Base-by-base conservation (phyloP, 2,797 vertebrate species). In the Prunella strophiata region DNA sequence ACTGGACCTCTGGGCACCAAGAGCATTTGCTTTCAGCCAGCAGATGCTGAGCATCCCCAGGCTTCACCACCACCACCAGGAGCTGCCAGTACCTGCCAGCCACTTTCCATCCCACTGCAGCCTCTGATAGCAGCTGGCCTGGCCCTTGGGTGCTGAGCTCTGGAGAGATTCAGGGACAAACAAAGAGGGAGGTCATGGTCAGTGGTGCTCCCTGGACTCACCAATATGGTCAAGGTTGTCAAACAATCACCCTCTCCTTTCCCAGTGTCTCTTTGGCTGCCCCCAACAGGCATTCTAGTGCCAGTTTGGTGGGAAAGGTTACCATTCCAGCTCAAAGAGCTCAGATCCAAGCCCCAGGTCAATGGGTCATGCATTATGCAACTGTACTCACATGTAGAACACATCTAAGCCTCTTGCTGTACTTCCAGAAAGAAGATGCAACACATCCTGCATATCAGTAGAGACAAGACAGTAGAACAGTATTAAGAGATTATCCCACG, bases 311-410 rank as follows among this genome's bases (percentile, higher is more conserved):
- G 29, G 29, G 16, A 61, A 48, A 71, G 40, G 9, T 74, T 83
- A 40, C 20, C 20, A 12, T 27, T 77, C 10, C 45, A 61, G 32
- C 55, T 40, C 16, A 71, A 77, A 76, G 0, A 3, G 25, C 10
- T 6, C 3, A 7, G 22, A 19, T 40, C 27, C 45, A 43, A 70
- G 29, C 8, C 20, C 34, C 68, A 25, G 16, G 70, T 34, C 66
- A 68, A 45, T 2, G 8, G 32, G 38, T 25, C 51, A 25, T 27
- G 27, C 1, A 1, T 13, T 54, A 15, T 7, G 29, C 2, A 7
- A 27, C 51, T 5, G 1, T 5, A 23, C 0, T 2, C 27, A 73
- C 30, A 26, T 0, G 2, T 13, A 40, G 79, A 85, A 54, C 48
- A 16, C 22, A 4, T 21, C n/a, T 8, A 34, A 34, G 32, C 30